Conservation (phyloP, 37 sponge, comb jelly and placozoan species). For the Spongia lamella region DNA sequence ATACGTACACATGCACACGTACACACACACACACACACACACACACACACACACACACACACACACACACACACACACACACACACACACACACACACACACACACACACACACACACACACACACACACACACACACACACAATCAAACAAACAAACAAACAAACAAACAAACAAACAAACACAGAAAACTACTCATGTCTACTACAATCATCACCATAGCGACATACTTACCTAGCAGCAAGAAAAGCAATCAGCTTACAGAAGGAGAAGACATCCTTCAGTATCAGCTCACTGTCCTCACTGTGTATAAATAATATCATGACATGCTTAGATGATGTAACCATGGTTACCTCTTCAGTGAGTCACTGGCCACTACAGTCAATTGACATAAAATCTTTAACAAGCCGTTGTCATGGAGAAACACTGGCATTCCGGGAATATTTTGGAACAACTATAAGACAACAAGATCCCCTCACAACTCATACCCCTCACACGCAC, state of each 20-base stretch:
- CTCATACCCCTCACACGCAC: no score
- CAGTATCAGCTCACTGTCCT: constrained; percentile 52
- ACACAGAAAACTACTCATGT: no score
- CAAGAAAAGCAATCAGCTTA: constrained; percentile 53
- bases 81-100: no score
- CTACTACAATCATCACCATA: no score
- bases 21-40: not conserved
- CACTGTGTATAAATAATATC: not conserved
- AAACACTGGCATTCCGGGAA: constrained; percentile 59
- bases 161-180: not conserved
- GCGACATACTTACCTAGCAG: constrained; percentile 42
- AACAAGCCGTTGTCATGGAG: constrained; percentile 66
- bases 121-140: no score
- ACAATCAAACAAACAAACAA: not conserved
- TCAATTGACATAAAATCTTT: constrained; percentile 65
- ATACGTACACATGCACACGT: not conserved
- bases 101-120: no score
- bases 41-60: no score
- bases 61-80: no score
- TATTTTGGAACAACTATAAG: constrained; percentile 57
- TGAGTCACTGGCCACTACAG: constrained; percentile 41
- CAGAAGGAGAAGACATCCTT: constrained; percentile 50
- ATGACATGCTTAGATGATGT: no score
- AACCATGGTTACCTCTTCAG: no score
- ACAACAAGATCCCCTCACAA: no score